These are phyloP conservation scores for Ectemnius lituratus DNA, from an alignment of 2,888 invertebrate species.

Conservation along the genomic window DNA sequence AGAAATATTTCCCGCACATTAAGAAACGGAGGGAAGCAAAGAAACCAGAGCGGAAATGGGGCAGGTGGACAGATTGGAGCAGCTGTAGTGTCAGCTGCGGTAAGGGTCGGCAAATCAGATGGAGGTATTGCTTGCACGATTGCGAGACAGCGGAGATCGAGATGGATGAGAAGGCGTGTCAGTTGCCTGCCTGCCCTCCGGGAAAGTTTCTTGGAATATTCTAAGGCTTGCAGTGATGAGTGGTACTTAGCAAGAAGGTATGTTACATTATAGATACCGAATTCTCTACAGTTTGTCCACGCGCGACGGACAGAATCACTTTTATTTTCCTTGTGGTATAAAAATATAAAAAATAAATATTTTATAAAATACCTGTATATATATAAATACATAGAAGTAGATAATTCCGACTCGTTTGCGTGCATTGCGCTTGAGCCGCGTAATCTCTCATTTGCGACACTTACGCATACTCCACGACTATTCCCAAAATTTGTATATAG, in stretches of 20 bases:
- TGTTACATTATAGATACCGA: background rate
- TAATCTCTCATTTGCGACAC: too few relatives aligned
- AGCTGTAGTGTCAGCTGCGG: conserved; percentile 83
- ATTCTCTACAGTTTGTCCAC: too few relatives aligned
- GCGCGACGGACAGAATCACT: background rate
- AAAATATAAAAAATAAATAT: conserved; percentile 1
- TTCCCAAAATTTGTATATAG: conserved; percentile 13
- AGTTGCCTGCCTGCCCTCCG: conserved; percentile 78
- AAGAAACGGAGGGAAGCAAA: conserved; percentile 12
- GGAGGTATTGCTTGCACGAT: conserved; percentile 79
- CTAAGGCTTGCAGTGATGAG: conserved; percentile 17
- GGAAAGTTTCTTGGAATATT: conserved; percentile 72
- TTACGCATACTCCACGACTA: background rate
- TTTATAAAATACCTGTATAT: conserved; percentile 2
- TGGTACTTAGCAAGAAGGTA: background rate
- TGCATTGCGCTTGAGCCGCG: too few relatives aligned
- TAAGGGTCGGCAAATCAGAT: conserved; percentile 81
- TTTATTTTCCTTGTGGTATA: background rate
- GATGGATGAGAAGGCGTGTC: conserved; percentile 79
- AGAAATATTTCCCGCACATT: background rate
- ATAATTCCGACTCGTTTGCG: too few relatives aligned
- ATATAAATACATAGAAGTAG: background rate
- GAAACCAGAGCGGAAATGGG: conserved; percentile 71
- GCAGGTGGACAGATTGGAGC: conserved; percentile 82
- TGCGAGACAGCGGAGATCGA: conserved; percentile 78